phyloP scores from a whole-genome alignment of 1,140 invertebrate species.

The Scylla paramamosain region DNA sequence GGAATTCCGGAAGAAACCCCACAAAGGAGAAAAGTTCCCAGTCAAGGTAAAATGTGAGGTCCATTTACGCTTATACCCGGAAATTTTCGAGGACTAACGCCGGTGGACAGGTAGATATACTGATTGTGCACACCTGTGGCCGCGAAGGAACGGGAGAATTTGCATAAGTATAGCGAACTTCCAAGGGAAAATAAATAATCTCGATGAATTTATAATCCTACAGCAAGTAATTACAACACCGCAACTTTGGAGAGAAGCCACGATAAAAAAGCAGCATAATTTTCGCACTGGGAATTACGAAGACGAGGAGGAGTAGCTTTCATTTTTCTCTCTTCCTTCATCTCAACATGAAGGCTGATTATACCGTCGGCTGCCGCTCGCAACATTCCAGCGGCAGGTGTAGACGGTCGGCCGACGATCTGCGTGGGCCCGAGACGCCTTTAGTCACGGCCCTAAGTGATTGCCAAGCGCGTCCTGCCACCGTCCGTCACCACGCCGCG shows the following conservation, averaged over 20 bases:
- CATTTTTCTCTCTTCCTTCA: too few relatives aligned
- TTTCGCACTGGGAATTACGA: too few relatives aligned
- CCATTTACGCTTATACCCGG: constrained; percentile 21
- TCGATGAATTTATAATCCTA: constrained; percentile 10
- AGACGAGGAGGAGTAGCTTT: too few relatives aligned
- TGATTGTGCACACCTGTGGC: constrained; percentile 6
- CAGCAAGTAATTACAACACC: background rate
- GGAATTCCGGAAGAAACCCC: background rate
- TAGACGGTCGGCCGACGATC: too few relatives aligned
- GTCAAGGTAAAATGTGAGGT: constrained; percentile 12
- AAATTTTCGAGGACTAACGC: constrained; percentile 14
- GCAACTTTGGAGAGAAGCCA: background rate
- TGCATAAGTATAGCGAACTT: constrained; percentile 22
- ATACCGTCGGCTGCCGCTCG: too few relatives aligned
- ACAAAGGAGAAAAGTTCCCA: constrained; percentile 22
- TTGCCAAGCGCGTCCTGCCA: too few relatives aligned
- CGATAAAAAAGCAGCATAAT: background rate
- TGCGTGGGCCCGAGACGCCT: too few relatives aligned
- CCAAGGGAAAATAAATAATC: background rate
- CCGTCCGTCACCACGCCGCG: too few relatives aligned
- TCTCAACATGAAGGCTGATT: too few relatives aligned
- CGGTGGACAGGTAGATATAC: constrained; percentile 11
- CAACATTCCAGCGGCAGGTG: too few relatives aligned
- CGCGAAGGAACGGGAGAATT: background rate
- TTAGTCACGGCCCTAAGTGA: too few relatives aligned